A percentile compares a stretch with the other conserved stretches of the same genome.
phyloP scores from a whole-genome alignment of 2,113 vertebrate species.

The Petroica traversi region DNA sequence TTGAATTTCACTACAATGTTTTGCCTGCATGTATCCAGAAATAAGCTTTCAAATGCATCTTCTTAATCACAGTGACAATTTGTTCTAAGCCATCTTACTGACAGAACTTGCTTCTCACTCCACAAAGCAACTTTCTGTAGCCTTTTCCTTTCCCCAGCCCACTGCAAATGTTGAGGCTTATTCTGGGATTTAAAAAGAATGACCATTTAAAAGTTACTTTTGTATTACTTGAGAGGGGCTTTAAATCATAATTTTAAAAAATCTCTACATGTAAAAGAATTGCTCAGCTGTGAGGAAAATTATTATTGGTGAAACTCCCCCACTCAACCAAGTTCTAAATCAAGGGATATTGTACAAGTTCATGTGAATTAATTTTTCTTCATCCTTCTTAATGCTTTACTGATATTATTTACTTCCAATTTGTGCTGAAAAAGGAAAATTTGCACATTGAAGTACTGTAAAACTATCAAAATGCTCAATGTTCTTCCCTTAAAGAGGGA shows the following conservation, averaged over 20 bases:
- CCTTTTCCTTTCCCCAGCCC: neutral
- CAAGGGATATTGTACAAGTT: neutral
- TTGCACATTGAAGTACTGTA: neutral
- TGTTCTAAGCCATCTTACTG: neutral
- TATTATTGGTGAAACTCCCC: neutral
- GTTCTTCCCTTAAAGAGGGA: neutral
- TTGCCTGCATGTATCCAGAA: neutral
- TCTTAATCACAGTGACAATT: neutral
- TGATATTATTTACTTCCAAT: neutral
- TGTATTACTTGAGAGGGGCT: neutral
- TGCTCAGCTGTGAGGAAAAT: neutral
- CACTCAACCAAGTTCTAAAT: neutral
- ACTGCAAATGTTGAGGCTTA: neutral
- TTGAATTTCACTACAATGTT: neutral
- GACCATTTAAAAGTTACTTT: neutral
- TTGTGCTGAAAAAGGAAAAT: neutral
- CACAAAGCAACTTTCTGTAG: neutral
- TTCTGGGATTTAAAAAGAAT: neutral
- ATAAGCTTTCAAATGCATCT: neutral
- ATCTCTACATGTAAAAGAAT: neutral
- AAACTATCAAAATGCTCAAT: constrained; percentile 1
- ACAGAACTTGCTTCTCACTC: neutral
- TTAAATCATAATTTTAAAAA: neutral
- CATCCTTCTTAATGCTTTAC: neutral
- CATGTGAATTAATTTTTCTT: neutral